These are phyloP conservation scores for Eptatretus burgeri DNA, from an alignment of 2,113 vertebrate genomes.

Conservation along the genomic window DNA sequence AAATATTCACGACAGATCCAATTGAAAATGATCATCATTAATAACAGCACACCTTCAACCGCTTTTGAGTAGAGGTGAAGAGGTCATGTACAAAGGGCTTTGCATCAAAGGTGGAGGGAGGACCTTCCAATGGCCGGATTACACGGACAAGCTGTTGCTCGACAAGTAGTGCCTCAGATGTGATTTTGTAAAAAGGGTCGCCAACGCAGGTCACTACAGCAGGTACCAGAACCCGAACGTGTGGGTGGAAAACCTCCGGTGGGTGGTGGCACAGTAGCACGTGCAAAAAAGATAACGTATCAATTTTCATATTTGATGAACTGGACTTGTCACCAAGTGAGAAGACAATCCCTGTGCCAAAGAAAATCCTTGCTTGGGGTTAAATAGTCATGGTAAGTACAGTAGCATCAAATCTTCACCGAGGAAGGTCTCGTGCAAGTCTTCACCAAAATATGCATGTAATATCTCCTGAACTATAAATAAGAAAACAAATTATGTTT, in stretches of 20 bases:
- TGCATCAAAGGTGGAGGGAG: conserved; percentile 20
- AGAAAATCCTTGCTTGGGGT: too few species aligned
- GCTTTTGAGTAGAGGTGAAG: conserved; percentile 29
- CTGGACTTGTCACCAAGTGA: conserved; percentile 47
- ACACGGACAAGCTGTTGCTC: conserved; percentile 33
- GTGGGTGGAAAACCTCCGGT: conserved; percentile 39
- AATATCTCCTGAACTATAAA: too few species aligned
- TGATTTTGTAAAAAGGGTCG: conserved; percentile 63
- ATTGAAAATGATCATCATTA: not conserved
- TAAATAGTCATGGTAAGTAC: too few species aligned
- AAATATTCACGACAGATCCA: too few species aligned
- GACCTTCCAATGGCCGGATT: conserved; percentile 29
- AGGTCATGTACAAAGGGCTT: conserved; percentile 33
- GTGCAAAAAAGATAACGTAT: conserved; percentile 41
- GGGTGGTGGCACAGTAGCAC: conserved; percentile 42
- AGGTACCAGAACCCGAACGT: conserved; percentile 32
- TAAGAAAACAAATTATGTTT: too few species aligned
- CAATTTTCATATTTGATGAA: conserved; percentile 64
- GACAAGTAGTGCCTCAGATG: conserved; percentile 46
- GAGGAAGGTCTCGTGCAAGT: too few species aligned
- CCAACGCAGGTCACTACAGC: conserved; percentile 34
- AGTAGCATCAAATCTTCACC: too few species aligned
- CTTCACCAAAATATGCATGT: too few species aligned
- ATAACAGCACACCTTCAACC: conserved; percentile 21
- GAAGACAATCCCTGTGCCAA: conserved; percentile 32